These are phyloP conservation scores for Bambusicola thoracicus DNA, from an alignment of 2,113 vertebrate species.

Conservation along the genomic window DNA sequence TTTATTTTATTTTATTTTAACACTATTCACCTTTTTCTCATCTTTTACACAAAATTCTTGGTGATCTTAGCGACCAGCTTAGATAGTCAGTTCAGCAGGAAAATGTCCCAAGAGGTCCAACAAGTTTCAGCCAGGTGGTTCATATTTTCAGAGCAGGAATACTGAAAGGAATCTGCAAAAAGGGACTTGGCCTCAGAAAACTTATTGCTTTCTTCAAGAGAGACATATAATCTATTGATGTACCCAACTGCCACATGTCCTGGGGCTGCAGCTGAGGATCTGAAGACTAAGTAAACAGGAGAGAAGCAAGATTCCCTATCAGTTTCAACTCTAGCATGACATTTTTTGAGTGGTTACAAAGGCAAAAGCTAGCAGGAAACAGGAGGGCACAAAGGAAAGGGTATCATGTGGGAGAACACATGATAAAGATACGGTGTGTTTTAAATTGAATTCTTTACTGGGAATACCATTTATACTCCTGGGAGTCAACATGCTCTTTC, in stretches of 20 bases:
- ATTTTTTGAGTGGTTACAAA: not conserved
- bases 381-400: not conserved
- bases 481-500: not conserved
- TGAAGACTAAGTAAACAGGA: not conserved
- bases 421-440: rapidly evolving
- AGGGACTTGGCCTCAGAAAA: not conserved
- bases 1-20: no score
- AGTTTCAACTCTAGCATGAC: not conserved
- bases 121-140: not conserved
- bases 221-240: not conserved
- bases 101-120: not conserved
- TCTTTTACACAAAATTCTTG: not conserved
- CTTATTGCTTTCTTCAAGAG: not conserved
- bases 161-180: not conserved
- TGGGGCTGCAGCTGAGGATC: not conserved
- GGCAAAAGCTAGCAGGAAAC: not conserved
- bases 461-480: not conserved
- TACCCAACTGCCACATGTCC: not conserved
- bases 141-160: not conserved
- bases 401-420: rapidly evolving
- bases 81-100: not conserved
- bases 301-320: not conserved
- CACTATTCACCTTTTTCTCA: not conserved
- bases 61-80: not conserved
- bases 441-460: not conserved